phyloP scores from a whole-genome alignment of 2,888 invertebrate species.

The Cataglyphis cursor region DNA sequence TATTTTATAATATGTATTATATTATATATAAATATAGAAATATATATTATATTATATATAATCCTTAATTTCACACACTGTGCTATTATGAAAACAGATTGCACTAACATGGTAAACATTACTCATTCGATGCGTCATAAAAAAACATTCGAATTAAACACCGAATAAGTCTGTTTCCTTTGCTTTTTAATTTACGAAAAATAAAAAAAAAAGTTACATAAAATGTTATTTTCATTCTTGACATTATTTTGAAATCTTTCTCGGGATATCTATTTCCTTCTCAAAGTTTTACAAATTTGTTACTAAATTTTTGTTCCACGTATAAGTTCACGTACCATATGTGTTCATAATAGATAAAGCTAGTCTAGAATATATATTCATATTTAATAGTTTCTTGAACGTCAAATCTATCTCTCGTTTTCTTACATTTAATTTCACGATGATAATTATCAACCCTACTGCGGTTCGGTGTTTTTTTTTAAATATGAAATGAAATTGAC shows the following conservation, averaged over 20 bases:
- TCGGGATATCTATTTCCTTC: not conserved
- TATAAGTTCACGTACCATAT: not conserved
- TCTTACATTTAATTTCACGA: not conserved
- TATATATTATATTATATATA: not conserved
- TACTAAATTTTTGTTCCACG: not conserved
- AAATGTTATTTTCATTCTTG: not conserved
- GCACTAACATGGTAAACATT: conserved; percentile 6
- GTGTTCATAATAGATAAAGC: not conserved
- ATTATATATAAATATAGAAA: not conserved
- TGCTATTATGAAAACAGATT: conserved; percentile 6
- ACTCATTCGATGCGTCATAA: not conserved
- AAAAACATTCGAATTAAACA: not conserved
- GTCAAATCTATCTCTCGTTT: not conserved
- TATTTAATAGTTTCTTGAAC: not conserved
- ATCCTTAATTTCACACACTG: conserved; percentile 27
- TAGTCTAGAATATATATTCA: not conserved
- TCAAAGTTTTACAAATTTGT: not conserved
- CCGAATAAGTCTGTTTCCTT: not conserved
- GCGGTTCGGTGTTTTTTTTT: not conserved
- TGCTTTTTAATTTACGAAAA: not conserved
- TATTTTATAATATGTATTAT: too few species aligned
- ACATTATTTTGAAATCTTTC: not conserved
- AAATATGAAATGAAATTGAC: not conserved
- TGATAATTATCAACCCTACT: not conserved
- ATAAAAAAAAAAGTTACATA: not conserved